These are phyloP conservation scores for Scrobipalpa atriplicella DNA, from an alignment of 2,888 invertebrate genomes.

Conservation along the genomic window DNA sequence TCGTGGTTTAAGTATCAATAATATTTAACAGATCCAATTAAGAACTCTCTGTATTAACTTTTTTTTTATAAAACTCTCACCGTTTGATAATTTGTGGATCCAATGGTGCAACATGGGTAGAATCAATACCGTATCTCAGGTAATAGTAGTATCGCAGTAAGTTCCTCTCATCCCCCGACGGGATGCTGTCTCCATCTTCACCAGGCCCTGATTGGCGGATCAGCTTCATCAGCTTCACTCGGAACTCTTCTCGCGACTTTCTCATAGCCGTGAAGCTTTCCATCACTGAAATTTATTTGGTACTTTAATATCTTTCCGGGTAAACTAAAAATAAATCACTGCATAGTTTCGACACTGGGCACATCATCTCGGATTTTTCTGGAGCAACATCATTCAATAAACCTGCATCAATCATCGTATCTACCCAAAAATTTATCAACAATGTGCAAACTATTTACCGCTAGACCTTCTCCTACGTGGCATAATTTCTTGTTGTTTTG, in stretches of 20 bases:
- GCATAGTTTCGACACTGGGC: no score
- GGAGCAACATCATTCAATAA: no score
- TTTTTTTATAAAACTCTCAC: conserved; percentile 58
- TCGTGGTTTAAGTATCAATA: no score
- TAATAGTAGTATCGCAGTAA: conserved; percentile 94
- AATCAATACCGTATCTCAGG: conserved; percentile 94
- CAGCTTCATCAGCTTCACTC: conserved; percentile 89
- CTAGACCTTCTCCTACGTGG: conserved; percentile 55
- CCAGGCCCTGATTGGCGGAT: conserved; percentile 84
- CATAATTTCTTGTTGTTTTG: conserved; percentile 40
- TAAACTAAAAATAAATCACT: no score
- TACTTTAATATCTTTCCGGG: no score
- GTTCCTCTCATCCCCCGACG: conserved; percentile 86
- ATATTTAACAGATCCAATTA: neutral
- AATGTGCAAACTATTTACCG: conserved; percentile 51
- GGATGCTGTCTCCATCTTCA: conserved; percentile 72
- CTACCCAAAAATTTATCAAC: neutral
- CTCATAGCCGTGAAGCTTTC: conserved; percentile 87
- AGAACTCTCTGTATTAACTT: neutral
- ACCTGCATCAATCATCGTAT: no score
- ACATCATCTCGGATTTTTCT: no score
- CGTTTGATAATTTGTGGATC: conserved; percentile 87
- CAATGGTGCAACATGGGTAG: conserved; percentile 93
- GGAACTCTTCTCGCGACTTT: conserved; percentile 91
- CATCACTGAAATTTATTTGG: conserved; percentile 70